phyloP scores from a whole-genome alignment of 2,113 vertebrate species.

The Passer montanus region DNA sequence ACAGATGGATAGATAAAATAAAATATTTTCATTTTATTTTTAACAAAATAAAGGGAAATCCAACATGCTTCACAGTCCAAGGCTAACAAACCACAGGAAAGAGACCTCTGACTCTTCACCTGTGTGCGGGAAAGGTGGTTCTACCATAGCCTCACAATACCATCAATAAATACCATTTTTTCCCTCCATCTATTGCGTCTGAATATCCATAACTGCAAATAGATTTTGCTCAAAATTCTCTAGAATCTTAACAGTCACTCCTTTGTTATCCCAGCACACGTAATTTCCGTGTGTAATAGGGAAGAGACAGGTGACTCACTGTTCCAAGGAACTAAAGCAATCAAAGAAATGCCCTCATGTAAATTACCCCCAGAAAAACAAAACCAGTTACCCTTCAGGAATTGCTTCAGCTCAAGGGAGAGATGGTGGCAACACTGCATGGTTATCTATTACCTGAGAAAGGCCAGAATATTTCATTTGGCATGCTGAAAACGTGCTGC shows the following conservation, averaged over 20 bases:
- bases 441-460: background rate
- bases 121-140: background rate
- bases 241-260: background rate
- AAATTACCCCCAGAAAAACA: background rate
- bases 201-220: background rate
- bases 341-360: background rate
- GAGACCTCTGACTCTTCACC: background rate
- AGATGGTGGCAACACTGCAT: background rate
- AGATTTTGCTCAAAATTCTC: background rate
- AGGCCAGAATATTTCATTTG: background rate
- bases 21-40: background rate
- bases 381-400: background rate
- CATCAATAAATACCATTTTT: background rate
- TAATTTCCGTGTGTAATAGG: background rate
- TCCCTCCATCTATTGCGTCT: background rate
- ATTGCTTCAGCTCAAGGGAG: background rate
- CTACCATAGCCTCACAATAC: background rate
- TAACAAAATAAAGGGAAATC: background rate
- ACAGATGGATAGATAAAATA: background rate
- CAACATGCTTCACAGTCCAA: background rate
- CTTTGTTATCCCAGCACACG: background rate
- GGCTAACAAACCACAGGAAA: background rate
- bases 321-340: background rate
- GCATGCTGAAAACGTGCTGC: background rate
- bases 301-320: background rate